Evolutionary conservation across 1,140 invertebrate genomes (phyloP), one percentile per base, ranked within the genome.

Genomic region (Popillia japonica): DNA sequence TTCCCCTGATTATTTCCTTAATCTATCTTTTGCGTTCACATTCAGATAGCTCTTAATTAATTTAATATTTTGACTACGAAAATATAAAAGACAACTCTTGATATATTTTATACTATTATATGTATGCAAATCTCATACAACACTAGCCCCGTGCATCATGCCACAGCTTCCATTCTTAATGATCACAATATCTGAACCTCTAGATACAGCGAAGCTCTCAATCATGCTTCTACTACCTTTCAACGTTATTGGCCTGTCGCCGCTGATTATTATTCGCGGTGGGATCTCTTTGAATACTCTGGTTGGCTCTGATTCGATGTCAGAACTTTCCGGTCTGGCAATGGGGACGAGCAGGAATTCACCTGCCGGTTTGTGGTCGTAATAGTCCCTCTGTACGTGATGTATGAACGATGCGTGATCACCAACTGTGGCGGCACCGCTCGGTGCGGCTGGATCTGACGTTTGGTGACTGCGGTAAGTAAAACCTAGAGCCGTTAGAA

Each of bases 401-500:
- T 85, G 82, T 23, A 85, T 85, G 59, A 85, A 85, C 0, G 84
- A 83, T 9, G 80, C 83, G 9, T 77, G 81, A 42, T 86, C 84
- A 2, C 85, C 84, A 20, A 82, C 82, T 6, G 85, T 86, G 1
- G 83, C 84, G 2, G 84, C 84, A 2, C 81, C 80, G 72, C 85
- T 86, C 8, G 83, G 84, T n/a, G 82, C 79, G 40, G 82, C 80
- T 22, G 80, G 83, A 72, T 84, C 83, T 7, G 74, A 78, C 7
- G 78, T 80, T 61, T 83, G 81, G 11, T 83, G 82, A 44, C 84
- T 84, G 17, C 83, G 83, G 79, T 84, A 84, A 59, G 85, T 87
- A 23, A 89, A 86, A 0, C 88, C 88, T 17, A 90, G 83, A 0
- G 87, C 78, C 0, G 85, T 85, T 0, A 90, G 84, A 6, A 89